Evolutionary conservation across 2,888 invertebrate genomes (phyloP).

Genomic region (Rhingia campestris): DNA sequence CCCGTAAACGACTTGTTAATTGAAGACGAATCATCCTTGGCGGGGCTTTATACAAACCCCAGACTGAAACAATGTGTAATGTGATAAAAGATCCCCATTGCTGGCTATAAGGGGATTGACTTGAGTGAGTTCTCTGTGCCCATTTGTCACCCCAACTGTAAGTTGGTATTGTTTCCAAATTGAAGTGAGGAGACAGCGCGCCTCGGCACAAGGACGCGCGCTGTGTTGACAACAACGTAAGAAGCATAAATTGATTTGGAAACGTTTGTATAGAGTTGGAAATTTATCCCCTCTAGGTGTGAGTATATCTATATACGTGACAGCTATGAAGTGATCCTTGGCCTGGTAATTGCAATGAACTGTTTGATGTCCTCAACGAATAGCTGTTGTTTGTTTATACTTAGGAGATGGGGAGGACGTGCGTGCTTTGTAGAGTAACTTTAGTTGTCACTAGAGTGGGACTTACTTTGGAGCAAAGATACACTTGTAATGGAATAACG

Average conservation of each 20-base stretch:
- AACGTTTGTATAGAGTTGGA: neutral
- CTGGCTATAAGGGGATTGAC: neutral
- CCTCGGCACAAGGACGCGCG: neutral
- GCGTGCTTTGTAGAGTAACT: too few species aligned
- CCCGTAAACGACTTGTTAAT: conserved; percentile 40
- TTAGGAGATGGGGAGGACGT: too few species aligned
- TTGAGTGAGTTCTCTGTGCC: neutral
- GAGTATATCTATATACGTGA: neutral
- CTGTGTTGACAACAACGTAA: neutral
- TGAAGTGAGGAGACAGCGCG: too few species aligned
- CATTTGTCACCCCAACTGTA: conserved; percentile 5
- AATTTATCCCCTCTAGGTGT: neutral
- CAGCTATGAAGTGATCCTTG: conserved; percentile 8
- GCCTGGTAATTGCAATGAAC: neutral
- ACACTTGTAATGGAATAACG: too few species aligned
- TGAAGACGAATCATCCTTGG: conserved; percentile 23
- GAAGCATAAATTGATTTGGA: conserved; percentile 18
- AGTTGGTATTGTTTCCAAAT: neutral
- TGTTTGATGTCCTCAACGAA: too few species aligned
- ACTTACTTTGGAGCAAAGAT: too few species aligned
- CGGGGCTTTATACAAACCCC: neutral
- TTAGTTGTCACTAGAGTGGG: too few species aligned
- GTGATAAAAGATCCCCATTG: neutral
- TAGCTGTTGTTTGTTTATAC: too few species aligned
- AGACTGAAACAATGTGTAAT: too few species aligned